These are phyloP conservation scores for Zaprionus inermis DNA, from an alignment of 1,140 invertebrate genomes.

Conservation along the genomic window DNA sequence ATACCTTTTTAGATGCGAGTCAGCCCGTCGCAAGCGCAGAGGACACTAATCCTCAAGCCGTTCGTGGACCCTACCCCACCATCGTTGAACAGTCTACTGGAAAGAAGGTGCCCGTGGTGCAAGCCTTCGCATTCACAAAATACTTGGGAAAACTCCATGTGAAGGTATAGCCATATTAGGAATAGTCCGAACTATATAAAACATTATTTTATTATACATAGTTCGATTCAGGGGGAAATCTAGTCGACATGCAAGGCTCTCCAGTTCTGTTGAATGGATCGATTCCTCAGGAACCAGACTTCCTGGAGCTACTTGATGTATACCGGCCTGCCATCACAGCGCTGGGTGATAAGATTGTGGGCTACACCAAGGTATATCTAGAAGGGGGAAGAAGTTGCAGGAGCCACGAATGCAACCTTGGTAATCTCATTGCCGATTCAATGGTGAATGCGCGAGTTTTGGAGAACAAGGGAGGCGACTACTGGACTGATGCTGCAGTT, in stretches of 20 bases:
- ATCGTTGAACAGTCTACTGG: constrained; percentile 89
- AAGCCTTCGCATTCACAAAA: constrained; percentile 96
- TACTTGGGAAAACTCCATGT: constrained; percentile 92
- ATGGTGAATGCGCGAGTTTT: constrained; percentile 85
- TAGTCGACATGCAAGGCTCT: constrained; percentile 89
- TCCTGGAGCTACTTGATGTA: constrained; percentile 87
- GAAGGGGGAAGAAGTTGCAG: constrained; percentile 88
- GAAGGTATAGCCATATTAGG: constrained; percentile 43
- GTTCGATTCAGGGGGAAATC: constrained; percentile 91
- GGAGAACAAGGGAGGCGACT: constrained; percentile 84
- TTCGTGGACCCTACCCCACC: constrained; percentile 91
- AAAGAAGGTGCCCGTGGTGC: constrained; percentile 92
- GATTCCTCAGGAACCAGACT: constrained; percentile 87
- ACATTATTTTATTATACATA: constrained; percentile 83
- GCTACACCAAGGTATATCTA: constrained; percentile 88
- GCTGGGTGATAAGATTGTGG: constrained; percentile 86
- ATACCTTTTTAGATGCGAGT: constrained; percentile 93
- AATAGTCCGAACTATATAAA: not conserved
- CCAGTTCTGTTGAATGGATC: constrained; percentile 91
- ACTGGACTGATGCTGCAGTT: constrained; percentile 91
- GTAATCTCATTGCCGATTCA: constrained; percentile 92
- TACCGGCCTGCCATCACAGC: constrained; percentile 87
- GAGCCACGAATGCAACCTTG: constrained; percentile 92
- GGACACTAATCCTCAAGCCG: constrained; percentile 62
- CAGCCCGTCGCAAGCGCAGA: constrained; percentile 86